Evolutionary conservation across 2,113 vertebrate genomes (phyloP), one percentile per base, ranked within the genome.

Genomic region (Oncorhynchus tshawytscha): DNA sequence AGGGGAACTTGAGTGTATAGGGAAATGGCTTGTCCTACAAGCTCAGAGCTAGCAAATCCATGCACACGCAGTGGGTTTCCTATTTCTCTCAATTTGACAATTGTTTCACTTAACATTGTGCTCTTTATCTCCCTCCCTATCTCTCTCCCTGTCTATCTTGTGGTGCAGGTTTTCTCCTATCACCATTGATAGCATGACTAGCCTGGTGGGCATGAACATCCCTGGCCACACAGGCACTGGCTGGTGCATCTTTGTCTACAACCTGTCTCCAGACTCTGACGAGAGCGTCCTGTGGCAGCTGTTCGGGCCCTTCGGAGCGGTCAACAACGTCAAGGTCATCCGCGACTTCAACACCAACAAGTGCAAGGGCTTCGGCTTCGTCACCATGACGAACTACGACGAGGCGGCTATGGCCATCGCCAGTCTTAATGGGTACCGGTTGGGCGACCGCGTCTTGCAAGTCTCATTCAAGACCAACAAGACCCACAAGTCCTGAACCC

Each of bases 401-500:
- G 98, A 99, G 93, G 98, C 98, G 59, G 98, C 98, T 92, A 99
- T 99, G 98, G 98, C 98, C 62, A 99, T 99, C 86, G 97, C 98
- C 89, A 99, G 98, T 93, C 97, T 99, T 94, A 99, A 99, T 82
- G 98, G 98, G 93, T 99, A 99, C 91, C 96, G 98, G 93, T 94
- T 99, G 94, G 98, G 98, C 87, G 98, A 99, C 95, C 95, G 98
- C 85, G 98, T 99, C 94, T 93, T 99, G 93, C 98, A 99, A 96
- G 98, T 99, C 94, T 99, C 98, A 93, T 99, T 99, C 96, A 99
- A 99, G 96, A 99, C 98, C 95, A 99, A 97, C 95, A 99, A 99
- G 95, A 97, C 97, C 93, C 98, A 99, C 95, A 99, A 99, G 93
- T 99, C 98, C 95, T 99, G 97, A 99, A 98, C 48, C 67, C 71